Evolutionary conservation across 2,888 invertebrate species (phyloP), one percentile per base, ranked within the genome.

Genomic region (Caenorhabditis auriculariae): DNA sequence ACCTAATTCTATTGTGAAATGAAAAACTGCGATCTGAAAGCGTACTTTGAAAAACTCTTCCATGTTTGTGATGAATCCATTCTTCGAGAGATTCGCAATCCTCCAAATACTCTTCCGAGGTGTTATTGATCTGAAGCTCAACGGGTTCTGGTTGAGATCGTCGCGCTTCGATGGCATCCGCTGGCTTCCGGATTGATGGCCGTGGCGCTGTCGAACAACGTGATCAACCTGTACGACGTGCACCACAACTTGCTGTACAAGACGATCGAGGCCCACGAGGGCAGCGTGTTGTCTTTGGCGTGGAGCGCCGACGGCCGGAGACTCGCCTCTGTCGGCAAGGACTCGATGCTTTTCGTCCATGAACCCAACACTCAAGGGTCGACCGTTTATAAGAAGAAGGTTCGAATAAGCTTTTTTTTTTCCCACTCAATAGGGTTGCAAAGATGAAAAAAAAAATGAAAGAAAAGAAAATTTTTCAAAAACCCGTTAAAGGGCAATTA

Each of bases 301-400:
- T 96, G 94, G 95, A 93, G 93, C 57, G 90, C 91, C 0, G 91
- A 91, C 80, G 94, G 95, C 1, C 87, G 87, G 28, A 88, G 88
- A 74, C 87, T 92, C 63, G 91, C 93, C 12, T 92, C 91, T 0
- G 89, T 91, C 0, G 91, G 91, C 83, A 91, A 90, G 81, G 94
- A 68, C 29, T 49, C 56, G 0, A 60, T 55, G n/a, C 51, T 71
- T 19, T 60, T 52, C 23, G 58, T 69, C 4, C 69, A 69, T 39
- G 54, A 58, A 39, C 62, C 66, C 26, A 59, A 60, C 39, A 45
- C 54, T 42, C 51, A 58, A 44, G 47, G 43, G 26, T 29, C 42
- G 12, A 27, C 48, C 2, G 41, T 54, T 44, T 54, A 55, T 29
- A 48, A 55, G 21, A 48, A 53, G 35, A 52, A 48, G 43, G 48